Evolutionary conservation across 2,888 invertebrate genomes (phyloP).

Genomic region (Omphaloscelis lunosa): DNA sequence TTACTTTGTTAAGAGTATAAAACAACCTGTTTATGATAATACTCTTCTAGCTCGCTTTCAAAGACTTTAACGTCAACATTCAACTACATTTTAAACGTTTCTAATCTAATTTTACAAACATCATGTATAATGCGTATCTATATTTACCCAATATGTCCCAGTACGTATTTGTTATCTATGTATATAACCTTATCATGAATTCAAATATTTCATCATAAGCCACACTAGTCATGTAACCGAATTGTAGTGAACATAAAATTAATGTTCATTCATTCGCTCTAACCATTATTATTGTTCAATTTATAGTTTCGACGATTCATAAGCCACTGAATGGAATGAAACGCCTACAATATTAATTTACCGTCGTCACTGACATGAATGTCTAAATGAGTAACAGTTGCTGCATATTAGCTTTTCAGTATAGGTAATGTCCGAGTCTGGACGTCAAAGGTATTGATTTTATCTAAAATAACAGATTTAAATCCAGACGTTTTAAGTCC

Average conservation of each 20-base stretch:
- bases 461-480: slow-evolving; percentile 68
- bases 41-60: neutral
- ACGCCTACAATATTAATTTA: slow-evolving; percentile 16
- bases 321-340: slow-evolving; percentile 17
- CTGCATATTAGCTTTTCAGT: slow-evolving; percentile 47
- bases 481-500: slow-evolving; percentile 47
- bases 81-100: neutral
- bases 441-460: slow-evolving; percentile 68
- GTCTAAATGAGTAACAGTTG: slow-evolving; percentile 16
- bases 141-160: neutral
- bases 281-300: slow-evolving; percentile 25
- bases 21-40: slow-evolving; percentile 3
- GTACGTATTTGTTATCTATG: too few species aligned
- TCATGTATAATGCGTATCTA: neutral
- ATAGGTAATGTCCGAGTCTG: slow-evolving; percentile 7
- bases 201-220: slow-evolving; percentile 14
- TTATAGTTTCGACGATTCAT: slow-evolving; percentile 32
- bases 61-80: neutral
- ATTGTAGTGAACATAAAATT: slow-evolving; percentile 20
- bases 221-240: slow-evolving; percentile 8
- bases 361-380: neutral
- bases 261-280: slow-evolving; percentile 15
- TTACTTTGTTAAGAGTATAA: slow-evolving; percentile 14
- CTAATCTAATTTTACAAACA: neutral
- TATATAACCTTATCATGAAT: neutral